These are phyloP conservation scores for Stegostoma tigrinum DNA, from an alignment of 2,113 vertebrate species.

Conservation along the genomic window DNA sequence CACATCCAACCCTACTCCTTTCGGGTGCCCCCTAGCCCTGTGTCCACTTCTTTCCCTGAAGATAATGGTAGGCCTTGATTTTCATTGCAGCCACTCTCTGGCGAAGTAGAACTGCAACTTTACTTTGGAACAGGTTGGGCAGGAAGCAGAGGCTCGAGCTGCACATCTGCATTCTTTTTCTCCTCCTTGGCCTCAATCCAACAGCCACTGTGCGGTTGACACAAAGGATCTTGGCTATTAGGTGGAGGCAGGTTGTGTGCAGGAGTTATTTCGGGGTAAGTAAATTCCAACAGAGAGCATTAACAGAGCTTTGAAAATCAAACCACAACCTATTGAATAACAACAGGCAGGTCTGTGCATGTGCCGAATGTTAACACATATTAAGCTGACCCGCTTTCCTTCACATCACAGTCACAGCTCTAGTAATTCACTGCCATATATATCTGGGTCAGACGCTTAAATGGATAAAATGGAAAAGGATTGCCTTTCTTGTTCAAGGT, in stretches of 20 bases:
- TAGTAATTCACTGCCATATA: not conserved
- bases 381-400: not conserved
- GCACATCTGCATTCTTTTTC: not conserved
- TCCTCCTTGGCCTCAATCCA: not conserved
- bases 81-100: too few species aligned
- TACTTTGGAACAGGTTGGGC: not conserved
- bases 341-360: not conserved
- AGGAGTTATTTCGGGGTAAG: not conserved
- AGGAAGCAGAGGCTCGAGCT: not conserved
- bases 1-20: not conserved
- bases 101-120: not conserved
- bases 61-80: not conserved
- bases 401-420: not conserved
- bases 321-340: not conserved
- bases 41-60: not conserved
- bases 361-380: not conserved
- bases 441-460: not conserved
- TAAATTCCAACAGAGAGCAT: not conserved
- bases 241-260: too few species aligned
- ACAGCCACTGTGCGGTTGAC: too few species aligned
- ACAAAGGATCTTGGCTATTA: too few species aligned
- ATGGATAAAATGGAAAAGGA: not conserved
- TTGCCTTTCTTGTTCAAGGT: too few species aligned
- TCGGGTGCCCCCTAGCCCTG: not conserved
- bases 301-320: not conserved